Base-by-base conservation (phyloP, 1,140 invertebrate species). In the Drosophila punjabiensis region DNA sequence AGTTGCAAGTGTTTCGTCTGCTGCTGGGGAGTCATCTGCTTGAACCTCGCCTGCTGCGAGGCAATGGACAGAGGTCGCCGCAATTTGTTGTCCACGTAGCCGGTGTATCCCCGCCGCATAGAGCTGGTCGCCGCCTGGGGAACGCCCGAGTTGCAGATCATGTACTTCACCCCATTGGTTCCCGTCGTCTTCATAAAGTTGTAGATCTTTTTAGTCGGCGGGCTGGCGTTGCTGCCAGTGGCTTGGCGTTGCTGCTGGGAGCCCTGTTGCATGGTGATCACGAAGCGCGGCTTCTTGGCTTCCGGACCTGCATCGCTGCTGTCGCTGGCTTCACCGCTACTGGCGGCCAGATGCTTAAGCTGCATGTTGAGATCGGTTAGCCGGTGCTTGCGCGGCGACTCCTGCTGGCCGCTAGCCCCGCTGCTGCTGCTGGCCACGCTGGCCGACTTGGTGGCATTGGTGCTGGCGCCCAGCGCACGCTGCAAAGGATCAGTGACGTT, bases 291-390 rank as follows among this genome's bases (percentile, higher is more conserved):
- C 30, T 87, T 91, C 10, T 92, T 92, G 9, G 73, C 62, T 20
- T 92, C 91, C 1, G 91, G 91, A 20, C 67, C 81, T 14, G 76
- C 47, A 24, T 76, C 82, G 28, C 62, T 76, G 33, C 58, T 62
- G 11, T 82, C 77, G 63, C 50, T 69, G 18, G 41, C 53, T 20
- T 89, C 85, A 47, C 55, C 68, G 33, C 61, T 71, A 32, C n/a
- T 39, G 28, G 74, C 48, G 3, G 80, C 16, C 48, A 84, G 50
- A 8, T 81, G 70, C 50, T 88, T 87, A 2, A 92, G 66, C 37
- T 92, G 76, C 28, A 79, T 43, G 61, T 91, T 92, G 45, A 92
- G 79, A 79, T 93, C 83, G 14, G 77, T 82, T 2, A 93, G 63
- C 18, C 90, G 74, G 53, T 89, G 81, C 45, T 88, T 92, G 6